Conservation (phyloP, 2,888 invertebrate species). For the Tanaodytes sp. region DNA sequence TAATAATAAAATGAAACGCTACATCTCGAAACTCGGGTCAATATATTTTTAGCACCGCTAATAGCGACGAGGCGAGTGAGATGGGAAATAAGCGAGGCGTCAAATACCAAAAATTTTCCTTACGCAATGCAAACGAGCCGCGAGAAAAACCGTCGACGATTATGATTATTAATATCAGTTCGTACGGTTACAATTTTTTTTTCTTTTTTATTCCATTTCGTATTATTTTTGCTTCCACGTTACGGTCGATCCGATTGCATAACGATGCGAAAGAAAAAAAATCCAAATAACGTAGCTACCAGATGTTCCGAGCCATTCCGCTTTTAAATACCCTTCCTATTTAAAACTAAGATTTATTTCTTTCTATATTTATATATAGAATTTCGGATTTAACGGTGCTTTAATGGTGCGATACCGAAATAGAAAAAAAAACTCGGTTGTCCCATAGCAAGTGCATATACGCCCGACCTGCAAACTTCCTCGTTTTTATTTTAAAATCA, state of each 20-base stretch:
- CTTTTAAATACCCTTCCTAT: conserved; percentile 34
- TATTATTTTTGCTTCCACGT: conserved; percentile 10
- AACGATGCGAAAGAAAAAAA: conserved; percentile 18
- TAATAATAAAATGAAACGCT: conserved; percentile 70
- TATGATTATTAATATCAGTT: no score
- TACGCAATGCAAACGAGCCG: conserved; percentile 25
- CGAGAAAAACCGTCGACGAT: conserved; percentile 13
- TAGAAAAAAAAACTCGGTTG: conserved; percentile 28
- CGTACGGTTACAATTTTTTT: no score
- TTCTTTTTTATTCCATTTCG: conserved; percentile 6
- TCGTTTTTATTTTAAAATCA: conserved; percentile 22
- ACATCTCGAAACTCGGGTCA: conserved; percentile 69
- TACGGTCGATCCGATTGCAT: conserved; percentile 5
- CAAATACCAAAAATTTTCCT: conserved; percentile 41
- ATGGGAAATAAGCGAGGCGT: conserved; percentile 40
- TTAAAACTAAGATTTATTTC: conserved; percentile 33
- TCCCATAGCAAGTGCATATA: conserved; percentile 24
- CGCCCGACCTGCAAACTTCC: conserved; percentile 29
- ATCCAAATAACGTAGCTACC: conserved; percentile 30
- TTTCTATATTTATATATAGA: conserved; percentile 32
- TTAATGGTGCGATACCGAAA: conserved; percentile 29
- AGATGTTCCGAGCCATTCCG: conserved; percentile 29
- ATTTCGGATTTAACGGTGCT: conserved; percentile 30
- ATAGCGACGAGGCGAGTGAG: conserved; percentile 38
- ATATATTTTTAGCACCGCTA: conserved; percentile 66